Conservation (phyloP, 2,797 vertebrate genomes). For the Heterohyrax brucei region DNA sequence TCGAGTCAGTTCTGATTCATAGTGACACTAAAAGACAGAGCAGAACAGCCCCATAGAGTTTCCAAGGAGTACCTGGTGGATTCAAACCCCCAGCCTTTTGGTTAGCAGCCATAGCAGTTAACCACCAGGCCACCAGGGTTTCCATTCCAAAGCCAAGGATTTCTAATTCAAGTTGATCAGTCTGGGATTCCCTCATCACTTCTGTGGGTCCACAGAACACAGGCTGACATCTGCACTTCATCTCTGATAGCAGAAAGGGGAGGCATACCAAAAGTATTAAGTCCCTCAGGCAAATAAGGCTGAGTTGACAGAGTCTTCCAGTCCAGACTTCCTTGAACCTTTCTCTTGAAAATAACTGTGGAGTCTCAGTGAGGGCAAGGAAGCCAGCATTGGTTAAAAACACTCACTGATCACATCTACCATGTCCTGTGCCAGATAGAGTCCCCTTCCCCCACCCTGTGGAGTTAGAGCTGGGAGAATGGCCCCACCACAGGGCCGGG, state of each 20-base stretch:
- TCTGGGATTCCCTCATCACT: neutral
- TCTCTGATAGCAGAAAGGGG: neutral
- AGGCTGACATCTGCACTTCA: neutral
- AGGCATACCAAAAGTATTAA: neutral
- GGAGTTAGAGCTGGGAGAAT: neutral
- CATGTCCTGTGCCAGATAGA: neutral
- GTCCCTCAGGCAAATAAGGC: neutral
- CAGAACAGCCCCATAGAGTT: too few species aligned
- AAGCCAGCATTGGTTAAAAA: slow-evolving; percentile 14
- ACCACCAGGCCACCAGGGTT: too few species aligned
- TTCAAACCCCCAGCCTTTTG: too few species aligned
- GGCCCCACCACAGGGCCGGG: neutral
- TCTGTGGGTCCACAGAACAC: neutral
- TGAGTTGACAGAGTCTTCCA: neutral
- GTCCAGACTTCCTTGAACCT: neutral
- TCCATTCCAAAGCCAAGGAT: neutral
- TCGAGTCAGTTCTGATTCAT: too few species aligned
- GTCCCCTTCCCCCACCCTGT: rapidly evolving
- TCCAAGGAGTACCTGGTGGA: too few species aligned
- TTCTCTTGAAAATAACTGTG: slow-evolving; percentile 27
- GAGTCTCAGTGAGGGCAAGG: neutral
- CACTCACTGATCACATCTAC: neutral
- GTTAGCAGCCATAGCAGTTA: too few species aligned
- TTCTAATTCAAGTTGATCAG: neutral
- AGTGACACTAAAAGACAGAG: too few species aligned